Evolutionary conservation across 2,888 invertebrate species (phyloP), one percentile per base, ranked within the genome.

Genomic region (Coenonympha arcania): DNA sequence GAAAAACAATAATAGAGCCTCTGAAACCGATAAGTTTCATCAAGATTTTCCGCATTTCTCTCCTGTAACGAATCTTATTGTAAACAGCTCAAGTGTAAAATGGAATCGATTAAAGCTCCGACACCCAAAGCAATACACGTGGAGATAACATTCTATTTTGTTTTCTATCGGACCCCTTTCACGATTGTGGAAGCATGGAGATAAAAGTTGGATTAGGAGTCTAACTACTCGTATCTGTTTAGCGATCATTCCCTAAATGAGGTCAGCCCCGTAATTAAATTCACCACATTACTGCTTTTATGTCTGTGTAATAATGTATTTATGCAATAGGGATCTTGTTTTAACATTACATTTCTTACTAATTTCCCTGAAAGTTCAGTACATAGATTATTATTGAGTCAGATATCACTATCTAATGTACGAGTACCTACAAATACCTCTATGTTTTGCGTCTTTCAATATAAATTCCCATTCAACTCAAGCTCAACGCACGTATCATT

Each of bases 141-240:
- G 44, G 41, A 54, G 45, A 54, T 50, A 52, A 53, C 50, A 50
- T 50, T 49, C 41, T 45, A 50, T 54, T 54, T 52, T 59, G 54
- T 59, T 51, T 54, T 55, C 52, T 39, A 48, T 50, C 46, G 43
- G 49, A 46, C 50, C 55, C 42, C 30, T 41, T 52, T 51, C 28
- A 33, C 45, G 39, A 48, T 52, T 54, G 54, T 46, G 44, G 49
- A 26, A 31, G 24, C 15, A 40, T 26, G 46, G 31, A 44, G 48
- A 54, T 54, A 52, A 54, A 54, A 52, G 47, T 50, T 42, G 50
- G 55, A 55, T 57, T 51, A 55, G 46, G 31, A 24, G 28, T 44
- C 44, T 36, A 50, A 47, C 55, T 49, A 47, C 22, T 20, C 43
- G 43, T 33, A 47, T 26, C 26, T 46, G 43, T 33, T 52, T 40